Conservation (phyloP, 2,888 invertebrate species). For the Nycteola revayana region DNA sequence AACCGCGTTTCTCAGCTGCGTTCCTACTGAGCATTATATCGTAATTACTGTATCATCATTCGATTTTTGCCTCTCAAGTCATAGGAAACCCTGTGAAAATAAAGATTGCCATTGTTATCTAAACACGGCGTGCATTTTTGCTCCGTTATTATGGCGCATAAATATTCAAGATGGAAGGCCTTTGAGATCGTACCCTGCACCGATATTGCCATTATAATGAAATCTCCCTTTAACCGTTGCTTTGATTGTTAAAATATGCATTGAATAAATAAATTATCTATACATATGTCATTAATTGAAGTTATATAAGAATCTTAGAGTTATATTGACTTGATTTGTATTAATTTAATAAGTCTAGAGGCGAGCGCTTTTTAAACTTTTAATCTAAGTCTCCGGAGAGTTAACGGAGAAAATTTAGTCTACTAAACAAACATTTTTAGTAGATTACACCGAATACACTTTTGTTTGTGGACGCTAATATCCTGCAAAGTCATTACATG, state of each 20-base stretch:
- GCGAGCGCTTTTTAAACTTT: constrained; percentile 8
- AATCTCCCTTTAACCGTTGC: constrained; percentile 48
- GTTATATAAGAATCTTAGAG: too few species aligned
- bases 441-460: constrained; percentile 28
- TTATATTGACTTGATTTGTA: constrained; percentile 11
- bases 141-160: constrained; percentile 53
- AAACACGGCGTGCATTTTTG: constrained; percentile 44
- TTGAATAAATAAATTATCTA: constrained; percentile 45
- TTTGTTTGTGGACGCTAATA: constrained; percentile 31
- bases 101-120: constrained; percentile 43
- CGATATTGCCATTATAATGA: constrained; percentile 62
- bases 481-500: constrained; percentile 35
- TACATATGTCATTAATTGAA: constrained; percentile 24
- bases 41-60: constrained; percentile 45
- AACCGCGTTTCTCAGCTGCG: constrained; percentile 37
- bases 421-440: constrained; percentile 29
- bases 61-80: constrained; percentile 27
- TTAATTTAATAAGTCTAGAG: constrained; percentile 33
- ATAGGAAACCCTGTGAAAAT: constrained; percentile 40
- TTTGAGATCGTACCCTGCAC: constrained; percentile 46
- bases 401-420: constrained; percentile 27
- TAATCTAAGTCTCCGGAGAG: constrained; percentile 31
- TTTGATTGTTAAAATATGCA: constrained; percentile 57
- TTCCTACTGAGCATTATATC: constrained; percentile 26
- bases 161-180: constrained; percentile 60